Percentiles rank a stretch among this genome's conserved stretches.
Conservation (phyloP, 2,797 vertebrate genomes). For the Rhincodon typus region DNA sequence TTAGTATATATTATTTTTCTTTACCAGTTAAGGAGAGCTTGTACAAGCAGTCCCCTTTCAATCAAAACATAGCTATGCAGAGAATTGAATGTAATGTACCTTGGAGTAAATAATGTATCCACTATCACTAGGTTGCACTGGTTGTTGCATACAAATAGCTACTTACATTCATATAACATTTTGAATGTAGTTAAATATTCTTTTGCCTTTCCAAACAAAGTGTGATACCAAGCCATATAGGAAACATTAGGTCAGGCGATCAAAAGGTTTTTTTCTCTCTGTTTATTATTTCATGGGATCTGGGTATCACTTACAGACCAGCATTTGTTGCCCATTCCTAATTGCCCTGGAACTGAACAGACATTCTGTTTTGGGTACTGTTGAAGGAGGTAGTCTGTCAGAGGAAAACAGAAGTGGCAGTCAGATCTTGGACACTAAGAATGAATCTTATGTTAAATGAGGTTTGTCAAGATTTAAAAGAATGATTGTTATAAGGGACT, state of each 20-base stretch:
- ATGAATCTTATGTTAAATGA: too few species aligned
- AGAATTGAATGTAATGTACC: background rate
- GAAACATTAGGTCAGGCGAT: background rate
- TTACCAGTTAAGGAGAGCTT: background rate
- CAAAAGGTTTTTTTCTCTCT: background rate
- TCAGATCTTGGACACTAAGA: too few species aligned
- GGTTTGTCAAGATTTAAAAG: too few species aligned
- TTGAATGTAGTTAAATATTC: background rate
- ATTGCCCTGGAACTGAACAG: too few species aligned
- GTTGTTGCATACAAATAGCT: background rate
- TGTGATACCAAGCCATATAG: background rate
- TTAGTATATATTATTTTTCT: background rate
- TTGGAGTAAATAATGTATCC: background rate
- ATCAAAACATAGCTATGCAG: background rate
- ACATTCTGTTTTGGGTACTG: too few species aligned
- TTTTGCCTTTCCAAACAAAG: background rate
- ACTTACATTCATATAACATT: background rate
- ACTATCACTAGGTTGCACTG: background rate
- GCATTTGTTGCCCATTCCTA: too few species aligned
- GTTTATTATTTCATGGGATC: too few species aligned
- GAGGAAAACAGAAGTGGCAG: too few species aligned
- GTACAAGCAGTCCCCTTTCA: background rate
- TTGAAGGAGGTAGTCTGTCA: too few species aligned
- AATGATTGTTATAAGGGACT: too few species aligned
- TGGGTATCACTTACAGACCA: too few species aligned